Conservation (phyloP, 1,140 invertebrate species). For the Magallana gigas region DNA sequence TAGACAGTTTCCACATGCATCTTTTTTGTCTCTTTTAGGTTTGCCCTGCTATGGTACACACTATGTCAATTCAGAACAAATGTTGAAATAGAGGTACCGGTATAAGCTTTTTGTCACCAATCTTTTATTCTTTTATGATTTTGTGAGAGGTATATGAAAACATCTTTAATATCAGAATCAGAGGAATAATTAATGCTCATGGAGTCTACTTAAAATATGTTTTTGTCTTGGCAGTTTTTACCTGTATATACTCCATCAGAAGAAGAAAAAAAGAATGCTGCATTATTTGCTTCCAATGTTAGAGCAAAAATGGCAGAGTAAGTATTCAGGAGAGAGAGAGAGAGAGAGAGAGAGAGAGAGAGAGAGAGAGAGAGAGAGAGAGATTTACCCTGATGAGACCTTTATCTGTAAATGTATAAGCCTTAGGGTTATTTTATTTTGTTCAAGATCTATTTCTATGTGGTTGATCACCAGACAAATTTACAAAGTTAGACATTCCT, state of each 20-base stretch:
- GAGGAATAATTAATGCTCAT: not conserved
- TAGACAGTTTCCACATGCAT: not conserved
- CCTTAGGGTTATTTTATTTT: no score
- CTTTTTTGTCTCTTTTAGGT: conserved; percentile 80
- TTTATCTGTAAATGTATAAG: no score
- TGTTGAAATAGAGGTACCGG: conserved; percentile 89
- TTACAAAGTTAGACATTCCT: no score
- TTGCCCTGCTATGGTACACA: conserved; percentile 93
- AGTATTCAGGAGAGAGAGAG: conserved; percentile 74
- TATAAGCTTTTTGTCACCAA: no score
- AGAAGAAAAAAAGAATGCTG: conserved; percentile 91
- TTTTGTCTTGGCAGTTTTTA: conserved; percentile 83
- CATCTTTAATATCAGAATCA: no score
- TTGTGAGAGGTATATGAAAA: no score
- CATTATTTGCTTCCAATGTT: conserved; percentile 94
- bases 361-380: not conserved
- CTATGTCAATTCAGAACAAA: conserved; percentile 93
- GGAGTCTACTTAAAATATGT: not conserved
- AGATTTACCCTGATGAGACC: no score
- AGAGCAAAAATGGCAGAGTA: conserved; percentile 94
- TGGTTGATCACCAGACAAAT: no score
- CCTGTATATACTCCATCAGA: conserved; percentile 94
- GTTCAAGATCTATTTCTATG: no score
- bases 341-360: not conserved
- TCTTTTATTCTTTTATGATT: no score